A percentile compares a stretch with the other conserved stretches of the same genome.
Conservation (phyloP, 2,113 vertebrate genomes). For the Boulengeromyrus knoepffleri region DNA sequence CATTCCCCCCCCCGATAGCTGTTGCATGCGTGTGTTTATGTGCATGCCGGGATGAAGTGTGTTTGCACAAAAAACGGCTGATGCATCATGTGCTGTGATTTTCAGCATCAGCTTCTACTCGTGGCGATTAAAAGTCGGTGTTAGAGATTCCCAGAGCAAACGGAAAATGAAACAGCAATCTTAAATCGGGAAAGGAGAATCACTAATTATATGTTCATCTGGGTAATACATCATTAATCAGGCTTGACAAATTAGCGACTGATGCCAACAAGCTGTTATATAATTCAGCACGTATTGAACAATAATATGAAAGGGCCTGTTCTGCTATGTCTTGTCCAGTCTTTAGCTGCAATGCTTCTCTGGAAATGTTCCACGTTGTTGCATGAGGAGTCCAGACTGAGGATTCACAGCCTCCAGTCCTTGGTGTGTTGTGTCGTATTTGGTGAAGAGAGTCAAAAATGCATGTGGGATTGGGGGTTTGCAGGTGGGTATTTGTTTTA, state of each 20-base stretch:
- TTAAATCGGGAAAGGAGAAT: neutral
- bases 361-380: neutral
- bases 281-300: neutral
- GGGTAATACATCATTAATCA: neutral
- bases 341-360: neutral
- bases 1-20: neutral
- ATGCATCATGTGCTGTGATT: neutral
- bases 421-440: slow-evolving; percentile 44
- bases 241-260: neutral
- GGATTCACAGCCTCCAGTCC: slow-evolving; percentile 19
- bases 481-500: neutral
- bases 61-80: neutral
- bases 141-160: neutral
- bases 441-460: slow-evolving; percentile 37
- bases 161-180: neutral
- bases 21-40: neutral
- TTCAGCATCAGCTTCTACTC: neutral
- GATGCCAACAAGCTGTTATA: neutral
- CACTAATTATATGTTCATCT: neutral
- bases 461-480: neutral
- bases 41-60: neutral
- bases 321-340: neutral
- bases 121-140: neutral
- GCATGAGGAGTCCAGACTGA: neutral
- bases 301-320: neutral